Evolutionary conservation across 92 coral and sea anemone species (phyloP).

Genomic region (Blastomussa wellsi): DNA sequence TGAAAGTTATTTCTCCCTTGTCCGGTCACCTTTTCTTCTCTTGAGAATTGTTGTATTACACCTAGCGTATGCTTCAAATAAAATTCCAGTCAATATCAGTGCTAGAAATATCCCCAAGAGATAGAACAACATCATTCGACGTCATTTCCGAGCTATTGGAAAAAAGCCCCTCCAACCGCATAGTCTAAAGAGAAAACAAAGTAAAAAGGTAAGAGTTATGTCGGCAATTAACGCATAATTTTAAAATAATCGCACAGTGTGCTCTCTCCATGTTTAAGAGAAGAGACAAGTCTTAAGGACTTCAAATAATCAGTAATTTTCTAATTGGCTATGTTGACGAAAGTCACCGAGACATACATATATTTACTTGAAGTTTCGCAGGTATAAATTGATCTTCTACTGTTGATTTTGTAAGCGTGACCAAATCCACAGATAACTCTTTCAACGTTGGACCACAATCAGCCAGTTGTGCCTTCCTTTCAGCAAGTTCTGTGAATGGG

Average conservation of each 20-base stretch:
- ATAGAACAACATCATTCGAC: constrained; percentile 4
- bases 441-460: constrained; percentile 13
- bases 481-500: background rate
- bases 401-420: background rate
- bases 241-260: too few relatives aligned
- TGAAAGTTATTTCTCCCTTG: too few relatives aligned
- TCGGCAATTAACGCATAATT: too few relatives aligned
- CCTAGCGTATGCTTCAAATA: constrained; percentile 12
- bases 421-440: constrained; percentile 2
- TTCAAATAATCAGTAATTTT: too few relatives aligned
- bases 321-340: too few relatives aligned
- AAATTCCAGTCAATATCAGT: background rate
- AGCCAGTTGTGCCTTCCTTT: background rate
- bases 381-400: constrained; percentile 22
- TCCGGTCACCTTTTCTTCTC: constrained; percentile 25
- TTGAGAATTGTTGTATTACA: background rate
- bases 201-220: background rate
- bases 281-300: background rate
- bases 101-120: constrained; percentile 27
- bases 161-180: constrained; percentile 37
- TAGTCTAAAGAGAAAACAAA: constrained; percentile 7
- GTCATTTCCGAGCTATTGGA: constrained; percentile 38
- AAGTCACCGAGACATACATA: too few relatives aligned
- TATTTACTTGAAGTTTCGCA: constrained; percentile 27
- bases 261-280: too few relatives aligned